Evolutionary conservation across 2,797 vertebrate species (phyloP), one percentile per base, ranked within the genome.

Genomic region (Spinus pinus): DNA sequence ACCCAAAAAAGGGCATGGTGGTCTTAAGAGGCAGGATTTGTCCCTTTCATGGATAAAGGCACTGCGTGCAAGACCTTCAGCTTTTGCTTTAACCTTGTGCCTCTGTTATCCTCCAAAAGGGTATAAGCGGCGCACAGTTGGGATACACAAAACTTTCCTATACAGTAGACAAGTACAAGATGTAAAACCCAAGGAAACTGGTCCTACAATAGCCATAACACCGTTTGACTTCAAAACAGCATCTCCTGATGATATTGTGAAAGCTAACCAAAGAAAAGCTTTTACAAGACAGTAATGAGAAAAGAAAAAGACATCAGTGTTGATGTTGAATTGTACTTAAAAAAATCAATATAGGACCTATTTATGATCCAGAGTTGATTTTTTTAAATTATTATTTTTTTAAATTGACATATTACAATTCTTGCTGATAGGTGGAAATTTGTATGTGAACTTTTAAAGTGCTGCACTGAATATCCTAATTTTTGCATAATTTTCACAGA

Each of bases 161-260:
- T 98, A 98, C 91, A 97, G 96, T 92, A 98, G 97, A 42, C 98
- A 98, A 96, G 97, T 98, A 62, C 95, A 98, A 93, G 97, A 97
- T 7, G 67, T 97, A 80, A 98, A 97, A 88, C 96, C 97, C 74
- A 98, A 98, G 97, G 98, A 99, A 89, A 96, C 97, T 73, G 95
- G 77, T 46, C 95, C 97, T 93, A 42, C 97, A 41, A 80, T 97
- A 57, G 91, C 98, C 75, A 98, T 99, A 86, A 97, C 96, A 57
- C 99, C 99, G 0, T 99, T 99, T 97, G 87, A 98, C 93, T 99
- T 99, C 81, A 98, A 99, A 95, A 98, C 98, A 6, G 99, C 99
- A n/a, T 99, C 99, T 82, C 99, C 99, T 25, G 99, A 99, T 95
- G 99, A 99, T 96, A 97, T 99, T 54, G 98, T 99, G 64, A 99